These are phyloP conservation scores for Mungos mungo DNA, from an alignment of 2,113 vertebrate species.

Conservation along the genomic window DNA sequence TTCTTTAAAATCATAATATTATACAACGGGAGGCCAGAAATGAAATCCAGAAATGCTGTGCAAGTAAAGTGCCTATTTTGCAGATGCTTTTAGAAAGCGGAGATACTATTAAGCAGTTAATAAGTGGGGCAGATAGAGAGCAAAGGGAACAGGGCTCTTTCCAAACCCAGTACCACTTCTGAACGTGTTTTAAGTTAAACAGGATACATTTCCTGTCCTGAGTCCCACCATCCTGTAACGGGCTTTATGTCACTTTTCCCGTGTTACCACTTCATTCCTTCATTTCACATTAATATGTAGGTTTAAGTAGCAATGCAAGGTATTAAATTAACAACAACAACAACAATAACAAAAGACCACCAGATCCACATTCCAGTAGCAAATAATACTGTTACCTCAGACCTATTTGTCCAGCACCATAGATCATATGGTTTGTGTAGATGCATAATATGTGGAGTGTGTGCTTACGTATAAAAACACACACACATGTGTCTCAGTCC, in stretches of 20 bases:
- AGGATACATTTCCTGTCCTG: fast-evolving
- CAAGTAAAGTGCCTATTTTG: not conserved
- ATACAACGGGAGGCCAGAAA: not conserved
- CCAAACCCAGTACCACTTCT: not conserved
- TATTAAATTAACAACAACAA: not conserved
- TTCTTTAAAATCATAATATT: not conserved
- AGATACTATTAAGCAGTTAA: too few species aligned
- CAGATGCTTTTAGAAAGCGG: not conserved
- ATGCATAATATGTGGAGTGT: not conserved
- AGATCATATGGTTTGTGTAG: not conserved
- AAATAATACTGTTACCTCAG: not conserved
- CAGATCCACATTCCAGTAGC: not conserved
- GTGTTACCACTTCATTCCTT: not conserved
- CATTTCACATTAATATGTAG: not conserved
- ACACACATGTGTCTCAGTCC: not conserved
- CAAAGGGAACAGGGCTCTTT: not conserved
- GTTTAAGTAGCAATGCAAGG: not conserved
- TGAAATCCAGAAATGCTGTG: not conserved
- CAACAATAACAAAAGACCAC: too few species aligned
- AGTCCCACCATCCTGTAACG: not conserved
- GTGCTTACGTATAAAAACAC: not conserved
- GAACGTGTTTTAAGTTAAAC: not conserved
- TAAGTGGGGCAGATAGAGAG: not conserved
- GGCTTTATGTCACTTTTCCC: not conserved
- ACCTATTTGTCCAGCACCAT: not conserved